phyloP scores from a whole-genome alignment of 2,797 vertebrate species.

The Delichon dasypus region DNA sequence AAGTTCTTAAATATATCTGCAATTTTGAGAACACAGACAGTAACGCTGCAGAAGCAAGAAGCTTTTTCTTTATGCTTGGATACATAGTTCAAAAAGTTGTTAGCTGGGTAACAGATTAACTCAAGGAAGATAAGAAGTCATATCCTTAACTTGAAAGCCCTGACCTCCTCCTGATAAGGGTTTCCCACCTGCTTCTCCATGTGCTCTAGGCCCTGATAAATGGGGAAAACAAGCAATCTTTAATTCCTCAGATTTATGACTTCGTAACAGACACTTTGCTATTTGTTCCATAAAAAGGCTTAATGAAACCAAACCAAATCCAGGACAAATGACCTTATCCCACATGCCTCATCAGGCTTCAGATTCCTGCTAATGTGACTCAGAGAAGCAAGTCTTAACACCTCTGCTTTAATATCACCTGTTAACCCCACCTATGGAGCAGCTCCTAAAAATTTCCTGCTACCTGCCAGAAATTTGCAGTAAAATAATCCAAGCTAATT shows the following conservation, averaged over 20 bases:
- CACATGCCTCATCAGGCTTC: background rate
- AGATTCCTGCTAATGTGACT: background rate
- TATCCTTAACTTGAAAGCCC: background rate
- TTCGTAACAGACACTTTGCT: background rate
- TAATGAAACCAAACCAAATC: constrained; percentile 9
- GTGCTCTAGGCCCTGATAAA: background rate
- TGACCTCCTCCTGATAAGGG: background rate
- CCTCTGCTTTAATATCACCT: background rate
- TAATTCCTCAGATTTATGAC: background rate
- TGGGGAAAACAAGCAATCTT: background rate
- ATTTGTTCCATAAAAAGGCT: background rate
- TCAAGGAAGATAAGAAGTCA: background rate
- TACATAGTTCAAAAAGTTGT: background rate
- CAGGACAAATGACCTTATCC: constrained; percentile 50
- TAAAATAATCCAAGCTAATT: background rate
- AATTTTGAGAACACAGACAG: background rate
- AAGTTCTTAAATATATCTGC: background rate
- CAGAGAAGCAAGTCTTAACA: constrained; percentile 38
- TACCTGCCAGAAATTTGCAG: background rate
- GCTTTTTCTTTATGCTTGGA: background rate
- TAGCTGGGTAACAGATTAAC: background rate
- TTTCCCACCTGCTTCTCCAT: background rate
- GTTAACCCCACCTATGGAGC: background rate
- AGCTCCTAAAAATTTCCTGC: background rate
- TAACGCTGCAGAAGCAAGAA: background rate